Evolutionary conservation across 2,797 vertebrate species (phyloP), one percentile per base, ranked within the genome.

Genomic region (Arremon aurantiirostris): DNA sequence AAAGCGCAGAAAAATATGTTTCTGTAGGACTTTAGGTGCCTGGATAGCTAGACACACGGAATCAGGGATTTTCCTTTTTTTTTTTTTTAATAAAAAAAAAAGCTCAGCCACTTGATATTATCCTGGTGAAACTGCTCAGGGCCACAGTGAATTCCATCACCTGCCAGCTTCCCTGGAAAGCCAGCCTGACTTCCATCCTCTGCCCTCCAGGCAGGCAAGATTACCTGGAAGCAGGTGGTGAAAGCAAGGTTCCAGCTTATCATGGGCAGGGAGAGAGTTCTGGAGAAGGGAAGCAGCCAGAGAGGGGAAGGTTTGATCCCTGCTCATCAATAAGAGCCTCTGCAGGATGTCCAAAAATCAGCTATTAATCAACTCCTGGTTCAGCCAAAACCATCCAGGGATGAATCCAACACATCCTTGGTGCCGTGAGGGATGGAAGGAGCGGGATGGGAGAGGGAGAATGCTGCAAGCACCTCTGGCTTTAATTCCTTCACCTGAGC

Each of bases 361-460:
- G 17, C 6, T 18, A 42, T 70, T 42, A 44, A 37, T 53, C 27
- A 8, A 3, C 15, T 68, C 34, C 56, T 70, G 21, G 12, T 49
- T 56, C 50, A 44, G 53, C 57, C 28, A 46, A 57, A 93, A 55
- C 5, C 4, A 37, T 32, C 9, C 5, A 5, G 41, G 32, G 41
- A 34, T 55, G 35, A 63, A 60, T 55, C 39, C 53, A 81, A 20
- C 0, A 0, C 30, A 34, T 24, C 41, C 52, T 71, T 27, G 23
- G 14, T 27, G 61, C 0, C 1, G 4, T 2, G 22, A 82, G 16
- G 20, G 30, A 19, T 71, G 66, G 15, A 55, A 13, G 34, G 37
- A 64, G 21, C 0, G 0, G 9, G 46, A 8, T 27, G n/a, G 50
- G 15, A 35, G 14, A 86, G 70, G 34, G 34, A 78, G 41, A 46